Conservation (phyloP, 2,113 vertebrate genomes). For the Pteronura brasiliensis region DNA sequence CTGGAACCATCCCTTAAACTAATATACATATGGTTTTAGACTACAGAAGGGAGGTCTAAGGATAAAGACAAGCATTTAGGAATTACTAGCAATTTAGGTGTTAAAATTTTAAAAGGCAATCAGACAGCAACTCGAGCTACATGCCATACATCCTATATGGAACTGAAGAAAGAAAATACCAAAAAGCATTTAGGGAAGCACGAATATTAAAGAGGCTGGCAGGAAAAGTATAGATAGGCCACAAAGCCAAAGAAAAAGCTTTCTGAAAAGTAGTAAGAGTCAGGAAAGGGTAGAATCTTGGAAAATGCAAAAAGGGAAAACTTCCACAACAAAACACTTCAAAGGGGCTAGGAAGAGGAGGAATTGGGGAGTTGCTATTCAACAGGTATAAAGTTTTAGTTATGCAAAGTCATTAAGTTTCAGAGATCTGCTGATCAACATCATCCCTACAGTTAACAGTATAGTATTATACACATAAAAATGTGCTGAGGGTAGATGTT, state of each 20-base stretch:
- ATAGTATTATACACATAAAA: background rate
- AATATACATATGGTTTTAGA: background rate
- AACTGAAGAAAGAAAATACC: background rate
- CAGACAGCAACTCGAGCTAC: background rate
- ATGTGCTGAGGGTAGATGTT: background rate
- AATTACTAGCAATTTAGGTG: background rate
- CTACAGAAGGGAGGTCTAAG: background rate
- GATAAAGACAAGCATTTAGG: background rate
- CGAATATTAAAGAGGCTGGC: background rate
- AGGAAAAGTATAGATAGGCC: background rate
- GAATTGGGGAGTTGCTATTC: background rate
- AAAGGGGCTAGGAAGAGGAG: background rate
- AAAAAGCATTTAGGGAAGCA: background rate
- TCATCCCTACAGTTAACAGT: background rate
- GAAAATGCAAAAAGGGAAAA: background rate
- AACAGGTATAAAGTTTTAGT: background rate
- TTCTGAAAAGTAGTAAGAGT: background rate
- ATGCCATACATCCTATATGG: background rate
- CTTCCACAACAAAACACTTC: background rate
- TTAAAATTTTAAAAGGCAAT: background rate
- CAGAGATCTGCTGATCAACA: background rate
- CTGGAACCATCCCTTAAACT: background rate
- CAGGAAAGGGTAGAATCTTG: background rate
- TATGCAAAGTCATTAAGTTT: background rate
- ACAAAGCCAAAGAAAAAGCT: background rate